Evolutionary conservation across 2,113 vertebrate species (phyloP).

Genomic region (Fukomys damarensis): DNA sequence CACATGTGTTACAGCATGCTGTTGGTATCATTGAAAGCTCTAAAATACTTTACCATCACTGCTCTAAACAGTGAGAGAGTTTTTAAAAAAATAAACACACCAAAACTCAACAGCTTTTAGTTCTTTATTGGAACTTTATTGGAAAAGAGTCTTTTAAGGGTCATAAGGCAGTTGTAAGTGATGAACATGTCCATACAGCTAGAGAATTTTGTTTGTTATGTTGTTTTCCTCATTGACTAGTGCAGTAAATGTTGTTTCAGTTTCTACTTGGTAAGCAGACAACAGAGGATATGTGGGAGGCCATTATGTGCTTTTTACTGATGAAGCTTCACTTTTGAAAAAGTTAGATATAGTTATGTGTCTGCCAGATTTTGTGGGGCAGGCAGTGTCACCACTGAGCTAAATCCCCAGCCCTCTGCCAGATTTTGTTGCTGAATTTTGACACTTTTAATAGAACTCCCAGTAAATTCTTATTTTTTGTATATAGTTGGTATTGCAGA

Average conservation of each 20-base stretch:
- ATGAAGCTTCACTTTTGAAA: neutral
- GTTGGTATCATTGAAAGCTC: neutral
- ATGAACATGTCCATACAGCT: neutral
- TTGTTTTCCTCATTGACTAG: neutral
- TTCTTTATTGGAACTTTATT: constrained; percentile 47
- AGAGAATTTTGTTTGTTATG: neutral
- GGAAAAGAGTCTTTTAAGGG: neutral
- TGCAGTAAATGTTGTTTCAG: constrained; percentile 1
- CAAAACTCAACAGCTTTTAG: neutral
- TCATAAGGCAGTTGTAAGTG: neutral
- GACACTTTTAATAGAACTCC: neutral
- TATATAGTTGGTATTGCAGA: neutral
- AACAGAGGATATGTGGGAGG: neutral
- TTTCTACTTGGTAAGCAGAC: neutral
- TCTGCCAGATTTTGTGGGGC: neutral
- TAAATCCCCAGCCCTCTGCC: too few species aligned
- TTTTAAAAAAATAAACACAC: neutral
- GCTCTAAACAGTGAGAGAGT: neutral
- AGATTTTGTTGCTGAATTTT: constrained; percentile 29
- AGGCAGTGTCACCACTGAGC: too few species aligned
- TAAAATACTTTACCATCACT: neutral
- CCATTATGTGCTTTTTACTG: neutral
- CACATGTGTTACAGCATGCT: neutral
- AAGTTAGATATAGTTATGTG: neutral
- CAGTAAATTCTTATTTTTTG: neutral